phyloP scores from a whole-genome alignment of 2,113 vertebrate species.

The Spilogale gracilis region DNA sequence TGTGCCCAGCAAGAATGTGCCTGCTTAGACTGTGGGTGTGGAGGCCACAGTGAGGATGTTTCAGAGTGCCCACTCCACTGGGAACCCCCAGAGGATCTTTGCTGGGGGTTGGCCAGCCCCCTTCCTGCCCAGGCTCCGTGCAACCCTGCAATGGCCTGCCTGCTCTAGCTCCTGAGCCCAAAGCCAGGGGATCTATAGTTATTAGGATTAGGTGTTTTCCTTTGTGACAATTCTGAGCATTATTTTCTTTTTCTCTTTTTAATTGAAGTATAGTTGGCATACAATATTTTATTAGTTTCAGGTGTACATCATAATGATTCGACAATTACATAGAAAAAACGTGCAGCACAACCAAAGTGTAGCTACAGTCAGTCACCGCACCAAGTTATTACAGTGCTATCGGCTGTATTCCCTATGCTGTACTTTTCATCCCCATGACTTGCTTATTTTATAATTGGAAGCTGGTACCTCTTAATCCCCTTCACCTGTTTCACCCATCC shows the following conservation, averaged over 20 bases:
- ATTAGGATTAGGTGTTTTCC: neutral
- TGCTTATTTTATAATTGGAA: neutral
- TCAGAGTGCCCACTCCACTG: neutral
- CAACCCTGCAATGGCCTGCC: neutral
- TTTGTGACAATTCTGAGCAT: neutral
- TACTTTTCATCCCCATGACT: neutral
- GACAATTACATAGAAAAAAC: neutral
- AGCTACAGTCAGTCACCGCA: neutral
- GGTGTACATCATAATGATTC: neutral
- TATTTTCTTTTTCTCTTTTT: neutral
- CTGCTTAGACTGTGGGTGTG: neutral
- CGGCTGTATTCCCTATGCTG: neutral
- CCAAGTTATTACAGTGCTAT: neutral
- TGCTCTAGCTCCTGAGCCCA: neutral
- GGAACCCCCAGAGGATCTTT: neutral
- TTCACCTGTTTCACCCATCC: neutral
- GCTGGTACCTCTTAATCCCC: neutral
- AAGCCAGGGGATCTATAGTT: neutral
- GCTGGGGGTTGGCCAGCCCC: neutral
- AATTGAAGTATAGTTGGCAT: neutral
- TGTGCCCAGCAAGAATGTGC: neutral
- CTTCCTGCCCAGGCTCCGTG: neutral
- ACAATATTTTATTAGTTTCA: neutral
- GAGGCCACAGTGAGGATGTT: neutral
- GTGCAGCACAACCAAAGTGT: neutral